Conservation (phyloP, 2,888 invertebrate genomes). For the Drosophila atripex region DNA sequence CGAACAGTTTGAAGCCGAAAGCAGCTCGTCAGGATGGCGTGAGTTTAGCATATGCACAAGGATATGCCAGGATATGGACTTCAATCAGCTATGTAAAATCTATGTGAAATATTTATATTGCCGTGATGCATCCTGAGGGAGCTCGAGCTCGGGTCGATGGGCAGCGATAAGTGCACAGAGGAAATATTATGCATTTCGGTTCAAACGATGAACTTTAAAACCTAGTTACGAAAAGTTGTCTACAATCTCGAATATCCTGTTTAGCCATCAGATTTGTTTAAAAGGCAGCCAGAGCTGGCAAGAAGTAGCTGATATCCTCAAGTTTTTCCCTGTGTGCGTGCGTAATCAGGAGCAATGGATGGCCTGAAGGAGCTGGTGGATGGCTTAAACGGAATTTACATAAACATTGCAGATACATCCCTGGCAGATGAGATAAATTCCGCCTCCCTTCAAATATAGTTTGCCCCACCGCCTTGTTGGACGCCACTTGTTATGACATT, state of each 20-base stretch:
- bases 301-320: not conserved
- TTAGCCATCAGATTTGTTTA: not conserved
- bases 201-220: not conserved
- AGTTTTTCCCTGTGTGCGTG: constrained; percentile 38
- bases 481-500: constrained; percentile 73
- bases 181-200: not conserved
- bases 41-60: constrained; percentile 66
- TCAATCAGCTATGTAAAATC: constrained; percentile 79
- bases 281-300: not conserved
- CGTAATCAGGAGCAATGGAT: constrained; percentile 58
- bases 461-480: constrained; percentile 1
- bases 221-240: not conserved
- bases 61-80: constrained; percentile 32
- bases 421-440: constrained; percentile 33
- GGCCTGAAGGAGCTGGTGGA: constrained; percentile 43
- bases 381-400: constrained; percentile 54
- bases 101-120: constrained; percentile 77
- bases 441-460: constrained; percentile 1
- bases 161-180: constrained; percentile 3
- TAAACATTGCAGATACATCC: constrained; percentile 62
- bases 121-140: constrained; percentile 64
- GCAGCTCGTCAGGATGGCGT: not conserved
- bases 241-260: not conserved
- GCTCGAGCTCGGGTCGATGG: constrained; percentile 11
- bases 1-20: not conserved